Evolutionary conservation across 2,113 vertebrate genomes (phyloP).

Genomic region (Gymnocephalus cernua): DNA sequence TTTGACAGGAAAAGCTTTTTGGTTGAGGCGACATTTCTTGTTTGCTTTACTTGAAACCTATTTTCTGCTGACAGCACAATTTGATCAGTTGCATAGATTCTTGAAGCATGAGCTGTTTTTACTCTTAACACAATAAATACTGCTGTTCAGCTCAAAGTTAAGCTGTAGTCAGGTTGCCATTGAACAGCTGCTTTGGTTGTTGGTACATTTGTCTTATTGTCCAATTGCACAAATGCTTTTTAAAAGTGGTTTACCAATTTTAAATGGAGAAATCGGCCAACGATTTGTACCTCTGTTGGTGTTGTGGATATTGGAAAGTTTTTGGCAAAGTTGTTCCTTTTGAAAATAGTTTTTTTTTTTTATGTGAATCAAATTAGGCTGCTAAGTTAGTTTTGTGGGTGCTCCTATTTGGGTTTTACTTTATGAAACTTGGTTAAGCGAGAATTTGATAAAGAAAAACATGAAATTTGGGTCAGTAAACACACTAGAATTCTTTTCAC

Average conservation of each 20-base stretch:
- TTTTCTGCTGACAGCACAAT: background rate
- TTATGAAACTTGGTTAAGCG: no score
- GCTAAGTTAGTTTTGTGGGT: no score
- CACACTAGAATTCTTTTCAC: background rate
- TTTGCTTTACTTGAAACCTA: background rate
- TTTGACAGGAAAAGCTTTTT: constrained; percentile 33
- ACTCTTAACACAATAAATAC: background rate
- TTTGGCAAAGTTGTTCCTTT: background rate
- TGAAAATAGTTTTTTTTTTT: background rate
- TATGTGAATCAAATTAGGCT: background rate
- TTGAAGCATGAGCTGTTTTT: background rate
- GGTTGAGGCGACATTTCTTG: background rate
- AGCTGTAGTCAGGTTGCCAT: background rate
- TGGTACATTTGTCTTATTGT: background rate
- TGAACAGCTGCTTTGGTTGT: background rate
- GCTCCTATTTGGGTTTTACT: background rate
- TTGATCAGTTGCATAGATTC: background rate
- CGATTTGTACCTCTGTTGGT: background rate
- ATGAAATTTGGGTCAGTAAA: background rate
- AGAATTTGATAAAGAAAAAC: background rate
- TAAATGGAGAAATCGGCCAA: background rate
- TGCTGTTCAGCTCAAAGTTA: background rate
- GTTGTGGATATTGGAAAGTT: background rate
- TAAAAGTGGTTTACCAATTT: background rate
- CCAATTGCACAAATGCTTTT: background rate